These are phyloP conservation scores for Pollenia angustigena DNA, from an alignment of 2,888 invertebrate species.

Conservation along the genomic window DNA sequence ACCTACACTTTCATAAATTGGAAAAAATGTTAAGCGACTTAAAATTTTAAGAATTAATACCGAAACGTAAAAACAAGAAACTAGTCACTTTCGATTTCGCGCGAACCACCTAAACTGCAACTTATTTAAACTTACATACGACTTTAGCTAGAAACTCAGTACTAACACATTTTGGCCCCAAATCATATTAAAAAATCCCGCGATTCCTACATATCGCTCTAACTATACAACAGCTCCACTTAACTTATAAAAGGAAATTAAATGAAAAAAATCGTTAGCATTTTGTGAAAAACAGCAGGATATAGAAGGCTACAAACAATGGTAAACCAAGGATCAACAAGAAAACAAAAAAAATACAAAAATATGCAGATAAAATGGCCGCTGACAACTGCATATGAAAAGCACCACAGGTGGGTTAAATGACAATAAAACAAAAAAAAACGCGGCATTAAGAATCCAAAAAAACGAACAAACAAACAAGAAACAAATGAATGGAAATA, in stretches of 20 bases:
- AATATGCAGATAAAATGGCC: constrained; percentile 64
- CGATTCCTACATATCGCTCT: background rate
- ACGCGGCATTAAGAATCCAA: constrained; percentile 13
- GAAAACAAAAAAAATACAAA: constrained; percentile 17
- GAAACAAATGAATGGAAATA: constrained; percentile 51
- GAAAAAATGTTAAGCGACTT: no score
- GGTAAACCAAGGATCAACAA: constrained; percentile 47
- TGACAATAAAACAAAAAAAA: constrained; percentile 31
- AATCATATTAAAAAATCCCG: background rate
- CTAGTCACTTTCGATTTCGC: no score
- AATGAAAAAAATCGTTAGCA: constrained; percentile 22
- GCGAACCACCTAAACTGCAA: no score
- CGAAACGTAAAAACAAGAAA: no score
- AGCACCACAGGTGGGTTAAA: constrained; percentile 68
- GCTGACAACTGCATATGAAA: constrained; percentile 66
- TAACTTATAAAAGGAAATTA: background rate
- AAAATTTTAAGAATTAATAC: no score
- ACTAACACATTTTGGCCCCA: no score
- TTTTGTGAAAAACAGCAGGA: constrained; percentile 50
- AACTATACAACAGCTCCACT: background rate
- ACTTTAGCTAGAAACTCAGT: no score
- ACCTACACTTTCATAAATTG: no score
- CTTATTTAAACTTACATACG: no score
- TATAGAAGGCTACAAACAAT: constrained; percentile 48
- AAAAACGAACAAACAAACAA: constrained; percentile 16